Base-by-base conservation (phyloP, 2,797 vertebrate genomes). In the Nannoperca obscura region DNA sequence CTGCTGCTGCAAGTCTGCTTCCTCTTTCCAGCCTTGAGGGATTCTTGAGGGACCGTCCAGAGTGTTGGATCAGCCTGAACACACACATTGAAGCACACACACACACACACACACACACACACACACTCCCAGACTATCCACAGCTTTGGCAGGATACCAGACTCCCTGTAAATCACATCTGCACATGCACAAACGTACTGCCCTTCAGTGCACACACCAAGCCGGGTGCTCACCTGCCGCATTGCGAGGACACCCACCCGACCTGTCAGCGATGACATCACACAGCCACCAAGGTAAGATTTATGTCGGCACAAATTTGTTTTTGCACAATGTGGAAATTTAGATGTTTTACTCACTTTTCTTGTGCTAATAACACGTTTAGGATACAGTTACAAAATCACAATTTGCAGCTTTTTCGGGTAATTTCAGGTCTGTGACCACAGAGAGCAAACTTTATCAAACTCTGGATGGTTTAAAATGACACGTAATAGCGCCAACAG, bases 281-380 rank as follows among this genome's bases (percentile, higher is more conserved):
- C 93, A 92, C 71, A 93, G 83, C 76, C 93, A 91, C 49, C 91
- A 91, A 94, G 94, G 94, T 95, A 87, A 90, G 89, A 71, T 12
- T 54, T 8, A 15, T 7, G 5, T 27, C 24, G 24, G 8, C 22
- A 42, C 62, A 14, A 38, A 22, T 34, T 44, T 34, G 46, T 22
- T 13, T 34, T 63, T 50, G 13, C 8, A 40, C n/a, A 38, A 19
- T 11, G 13, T 36, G 50, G 38, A 3, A 34, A 59, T 22, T 4
- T 13, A 73, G 11, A 15, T 0, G 34, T 20, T 49, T 38, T 11
- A 10, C 30, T n/a, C 30, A 10, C 22, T 36, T 47, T 13, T 63
- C n/a, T 34, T 32, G 5, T 58, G 15, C 15, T 36, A 17, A 52
- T 46, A 20, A 27, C 27, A 40, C 40, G 19, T 32, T 5, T 4